Evolutionary conservation across 1,140 invertebrate genomes (phyloP), one percentile per base, ranked within the genome.

Genomic region (Diorhabda elongata): DNA sequence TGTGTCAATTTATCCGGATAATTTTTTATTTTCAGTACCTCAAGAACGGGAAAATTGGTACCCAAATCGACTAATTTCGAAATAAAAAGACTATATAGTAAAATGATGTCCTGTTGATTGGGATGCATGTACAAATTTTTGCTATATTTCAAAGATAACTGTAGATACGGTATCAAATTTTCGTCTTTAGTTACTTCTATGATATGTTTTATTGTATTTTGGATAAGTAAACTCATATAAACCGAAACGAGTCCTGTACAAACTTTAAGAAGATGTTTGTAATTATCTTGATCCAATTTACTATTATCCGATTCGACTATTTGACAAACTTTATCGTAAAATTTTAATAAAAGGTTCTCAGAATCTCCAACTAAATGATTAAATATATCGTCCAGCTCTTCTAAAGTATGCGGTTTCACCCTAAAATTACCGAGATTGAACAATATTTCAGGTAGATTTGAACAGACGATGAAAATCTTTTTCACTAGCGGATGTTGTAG

Each of bases 401-500:
- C 74, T 68, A 86, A 78, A 59, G 77, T 72, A 60, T 84, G 79
- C 26, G 82, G 73, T 72, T 77, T 81, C 3, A 79, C 74, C 72
- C 83, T 82, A 73, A 86, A 87, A 59, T 79, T 83, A 11, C 75
- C 66, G 69, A 89, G 84, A 75, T 86, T 77, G n/a, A 86, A 84
- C 5, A 89, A 81, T 56, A 79, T 76, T 2, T 77, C 64, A 1
- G 88, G 87, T 74, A 91, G 82, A 2, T 82, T 80, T 8, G 84
- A 81, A 2, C 87, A 85, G 42, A 84, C 85, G 62, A 82, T 81
- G 2, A 90, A 75, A 3, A 91, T 83, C 44, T 84, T 82, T 61
- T 85, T 83, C 69, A 91, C 84, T 60, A 90, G 84, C 11, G 84
- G 85, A 75, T 90, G 86, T n/a, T 88, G 77, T 7, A 89, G 80